Conservation (phyloP, 2,888 invertebrate species). For the Spilosoma lubricipeda region DNA sequence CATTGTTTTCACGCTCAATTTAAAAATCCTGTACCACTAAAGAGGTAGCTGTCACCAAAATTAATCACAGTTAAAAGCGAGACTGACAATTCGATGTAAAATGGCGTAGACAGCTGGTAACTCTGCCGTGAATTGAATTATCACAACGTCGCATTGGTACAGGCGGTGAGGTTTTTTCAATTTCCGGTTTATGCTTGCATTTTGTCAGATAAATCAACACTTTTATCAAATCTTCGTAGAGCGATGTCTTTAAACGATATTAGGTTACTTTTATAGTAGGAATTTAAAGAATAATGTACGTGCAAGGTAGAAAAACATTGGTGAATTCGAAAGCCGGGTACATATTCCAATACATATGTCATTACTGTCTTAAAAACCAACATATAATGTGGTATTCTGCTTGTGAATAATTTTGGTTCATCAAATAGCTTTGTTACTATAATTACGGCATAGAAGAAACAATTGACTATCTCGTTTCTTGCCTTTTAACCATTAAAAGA, state of each 20-base stretch:
- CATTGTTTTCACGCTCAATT: conserved; percentile 37
- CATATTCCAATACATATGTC: no score
- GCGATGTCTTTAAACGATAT: neutral
- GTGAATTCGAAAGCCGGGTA: no score
- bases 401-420: neutral
- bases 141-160: conserved; percentile 47
- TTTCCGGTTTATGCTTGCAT: conserved; percentile 55
- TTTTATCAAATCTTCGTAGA: conserved; percentile 23
- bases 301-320: no score
- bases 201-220: conserved; percentile 37
- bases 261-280: neutral
- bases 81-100: conserved; percentile 41
- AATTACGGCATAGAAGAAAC: no score
- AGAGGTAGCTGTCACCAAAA: conserved; percentile 37
- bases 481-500: neutral
- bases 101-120: conserved; percentile 57
- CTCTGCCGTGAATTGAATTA: conserved; percentile 59
- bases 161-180: conserved; percentile 53
- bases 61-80: conserved; percentile 45
- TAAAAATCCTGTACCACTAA: conserved; percentile 38
- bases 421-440: neutral
- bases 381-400: neutral
- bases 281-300: neutral
- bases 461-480: neutral
- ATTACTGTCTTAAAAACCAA: neutral